Percentiles rank a stretch among this genome's conserved stretches.
phyloP scores from a whole-genome alignment of 2,888 invertebrate species.

The Apotomis turbidana region DNA sequence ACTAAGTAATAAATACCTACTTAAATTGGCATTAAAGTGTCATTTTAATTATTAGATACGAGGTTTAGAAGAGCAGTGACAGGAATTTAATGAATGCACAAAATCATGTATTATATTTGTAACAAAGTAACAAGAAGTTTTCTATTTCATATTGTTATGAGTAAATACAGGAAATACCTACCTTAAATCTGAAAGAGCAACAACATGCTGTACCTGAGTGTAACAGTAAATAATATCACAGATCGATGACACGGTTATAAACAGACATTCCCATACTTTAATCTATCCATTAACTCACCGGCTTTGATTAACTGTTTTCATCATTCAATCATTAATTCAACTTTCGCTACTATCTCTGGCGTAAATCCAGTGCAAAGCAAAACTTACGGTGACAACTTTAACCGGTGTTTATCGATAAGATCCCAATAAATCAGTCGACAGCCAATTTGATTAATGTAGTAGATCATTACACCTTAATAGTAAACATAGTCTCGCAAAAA shows the following conservation, averaged over 20 bases:
- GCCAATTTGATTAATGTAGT: conserved; percentile 49
- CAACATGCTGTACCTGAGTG: no score
- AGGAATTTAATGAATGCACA: no score
- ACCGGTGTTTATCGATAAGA: conserved; percentile 47
- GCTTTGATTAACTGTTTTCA: conserved; percentile 39
- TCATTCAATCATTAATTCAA: conserved; percentile 41
- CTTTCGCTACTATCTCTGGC: conserved; percentile 42
- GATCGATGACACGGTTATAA: conserved; percentile 35
- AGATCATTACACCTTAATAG: conserved; percentile 48
- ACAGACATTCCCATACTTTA: conserved; percentile 23
- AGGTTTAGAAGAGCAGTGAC: no score
- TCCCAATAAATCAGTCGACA: conserved; percentile 51
- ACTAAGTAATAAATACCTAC: no score
- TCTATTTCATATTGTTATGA: no score
- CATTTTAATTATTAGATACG: no score
- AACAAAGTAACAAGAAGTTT: no score
- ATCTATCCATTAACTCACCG: conserved; percentile 38
- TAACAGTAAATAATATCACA: conserved; percentile 6
- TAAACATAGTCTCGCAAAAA: conserved; percentile 47
- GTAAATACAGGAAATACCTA: no score
- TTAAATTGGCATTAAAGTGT: no score
- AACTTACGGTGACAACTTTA: conserved; percentile 44
- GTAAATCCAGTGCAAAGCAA: conserved; percentile 43
- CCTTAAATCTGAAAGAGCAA: no score
- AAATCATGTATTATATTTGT: no score